Conservation (phyloP, 2,888 invertebrate species). For the Baccha elongata region DNA sequence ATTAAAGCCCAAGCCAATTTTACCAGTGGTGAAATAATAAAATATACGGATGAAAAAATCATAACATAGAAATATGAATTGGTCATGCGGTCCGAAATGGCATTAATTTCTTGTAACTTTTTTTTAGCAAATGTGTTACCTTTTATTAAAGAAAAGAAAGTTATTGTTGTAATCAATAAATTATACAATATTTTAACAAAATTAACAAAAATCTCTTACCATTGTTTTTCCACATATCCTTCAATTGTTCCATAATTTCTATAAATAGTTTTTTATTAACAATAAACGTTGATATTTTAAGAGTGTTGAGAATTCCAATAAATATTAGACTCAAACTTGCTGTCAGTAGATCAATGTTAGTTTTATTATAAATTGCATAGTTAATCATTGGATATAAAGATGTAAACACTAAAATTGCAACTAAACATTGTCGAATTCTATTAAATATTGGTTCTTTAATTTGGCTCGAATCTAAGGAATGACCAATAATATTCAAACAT, state of each 20-base stretch:
- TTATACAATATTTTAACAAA: not conserved
- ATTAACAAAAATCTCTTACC: slow-evolving; percentile 54
- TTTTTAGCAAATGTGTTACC: slow-evolving; percentile 28
- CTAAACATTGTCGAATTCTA: not conserved
- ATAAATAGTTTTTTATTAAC: slow-evolving; percentile 76
- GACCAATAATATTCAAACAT: not conserved
- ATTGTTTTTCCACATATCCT: slow-evolving; percentile 76
- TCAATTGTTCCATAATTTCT: slow-evolving; percentile 76
- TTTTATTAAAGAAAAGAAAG: not conserved
- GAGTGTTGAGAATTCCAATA: slow-evolving; percentile 2
- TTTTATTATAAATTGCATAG: slow-evolving; percentile 1
- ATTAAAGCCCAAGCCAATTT: not conserved
- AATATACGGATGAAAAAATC: slow-evolving; percentile 71
- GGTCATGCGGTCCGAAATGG: slow-evolving; percentile 74
- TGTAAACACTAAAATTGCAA: not conserved
- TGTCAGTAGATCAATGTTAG: not conserved
- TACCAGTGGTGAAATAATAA: not conserved
- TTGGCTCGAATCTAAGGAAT: not conserved
- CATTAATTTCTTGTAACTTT: slow-evolving; percentile 75
- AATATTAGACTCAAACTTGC: slow-evolving; percentile 1
- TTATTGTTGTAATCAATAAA: not conserved
- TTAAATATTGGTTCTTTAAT: not conserved
- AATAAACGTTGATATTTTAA: slow-evolving; percentile 77
- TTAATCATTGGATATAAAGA: not conserved
- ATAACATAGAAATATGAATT: slow-evolving; percentile 76